phyloP scores from a whole-genome alignment of 2,113 vertebrate species.

The Notarius quadriscutis region DNA sequence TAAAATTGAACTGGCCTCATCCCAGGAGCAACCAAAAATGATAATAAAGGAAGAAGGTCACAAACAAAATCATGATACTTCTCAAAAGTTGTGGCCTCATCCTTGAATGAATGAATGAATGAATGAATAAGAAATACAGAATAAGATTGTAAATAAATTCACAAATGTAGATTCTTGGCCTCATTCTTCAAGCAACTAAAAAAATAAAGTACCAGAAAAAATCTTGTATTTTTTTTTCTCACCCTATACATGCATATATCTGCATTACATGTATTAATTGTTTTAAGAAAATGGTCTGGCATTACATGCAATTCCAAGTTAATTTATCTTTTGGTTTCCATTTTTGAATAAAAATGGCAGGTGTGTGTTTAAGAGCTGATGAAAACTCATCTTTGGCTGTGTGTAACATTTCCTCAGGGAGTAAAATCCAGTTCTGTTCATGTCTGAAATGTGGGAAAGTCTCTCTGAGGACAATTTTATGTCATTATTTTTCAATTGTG shows the following conservation, averaged over 20 bases:
- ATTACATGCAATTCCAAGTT: neutral
- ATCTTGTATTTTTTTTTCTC: too few relatives aligned
- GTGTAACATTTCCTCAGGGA: constrained; percentile 16
- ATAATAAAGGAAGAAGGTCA: neutral
- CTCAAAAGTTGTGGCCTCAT: neutral
- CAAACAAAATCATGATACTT: neutral
- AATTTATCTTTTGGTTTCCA: too few relatives aligned
- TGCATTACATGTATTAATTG: neutral
- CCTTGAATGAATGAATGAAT: neutral
- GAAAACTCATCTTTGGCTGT: neutral
- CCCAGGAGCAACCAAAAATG: neutral
- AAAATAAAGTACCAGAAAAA: too few relatives aligned
- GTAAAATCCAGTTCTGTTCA: constrained; percentile 16
- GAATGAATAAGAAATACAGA: neutral
- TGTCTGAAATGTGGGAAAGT: constrained; percentile 31
- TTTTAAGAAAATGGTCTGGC: neutral
- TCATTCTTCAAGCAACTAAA: too few relatives aligned
- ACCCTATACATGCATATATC: neutral
- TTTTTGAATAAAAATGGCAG: neutral
- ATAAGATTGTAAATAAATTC: neutral
- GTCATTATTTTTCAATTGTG: constrained; percentile 32
- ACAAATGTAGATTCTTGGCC: neutral
- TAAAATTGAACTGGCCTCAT: neutral
- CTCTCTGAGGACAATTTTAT: constrained; percentile 23
- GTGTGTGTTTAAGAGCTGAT: constrained; percentile 1